These are phyloP conservation scores for Mythimna vitellina DNA, from an alignment of 2,888 invertebrate genomes.

Conservation along the genomic window DNA sequence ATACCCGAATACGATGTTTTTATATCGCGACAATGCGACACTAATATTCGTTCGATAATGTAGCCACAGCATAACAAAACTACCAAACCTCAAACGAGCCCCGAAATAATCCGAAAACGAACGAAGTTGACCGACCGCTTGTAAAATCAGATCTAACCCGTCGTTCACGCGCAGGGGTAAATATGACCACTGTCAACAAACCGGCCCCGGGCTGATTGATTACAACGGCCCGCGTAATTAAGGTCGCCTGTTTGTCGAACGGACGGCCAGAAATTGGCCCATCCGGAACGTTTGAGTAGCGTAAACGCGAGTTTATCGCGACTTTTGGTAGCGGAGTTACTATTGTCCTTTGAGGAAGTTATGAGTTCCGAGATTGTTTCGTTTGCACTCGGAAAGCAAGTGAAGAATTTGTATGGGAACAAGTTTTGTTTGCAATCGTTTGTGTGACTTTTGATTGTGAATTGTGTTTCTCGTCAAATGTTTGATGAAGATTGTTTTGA, in stretches of 20 bases:
- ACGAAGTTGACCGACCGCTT: constrained; percentile 49
- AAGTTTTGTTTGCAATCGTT: constrained; percentile 15
- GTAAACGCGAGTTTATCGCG: constrained; percentile 56
- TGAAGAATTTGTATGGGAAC: constrained; percentile 6
- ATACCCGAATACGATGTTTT: too few species aligned
- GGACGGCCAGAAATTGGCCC: constrained; percentile 59
- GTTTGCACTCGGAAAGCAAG: constrained; percentile 3
- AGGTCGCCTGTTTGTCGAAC: constrained; percentile 69
- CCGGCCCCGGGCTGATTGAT: constrained; percentile 70
- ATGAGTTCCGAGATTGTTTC: constrained; percentile 12
- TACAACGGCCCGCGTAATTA: constrained; percentile 72
- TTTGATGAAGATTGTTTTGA: background rate
- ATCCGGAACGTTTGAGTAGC: constrained; percentile 51
- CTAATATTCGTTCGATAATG: too few species aligned
- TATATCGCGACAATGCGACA: too few species aligned
- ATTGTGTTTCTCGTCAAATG: background rate
- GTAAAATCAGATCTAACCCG: constrained; percentile 62
- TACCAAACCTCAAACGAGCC: background rate
- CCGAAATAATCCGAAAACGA: constrained; percentile 36
- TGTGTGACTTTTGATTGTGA: constrained; percentile 33
- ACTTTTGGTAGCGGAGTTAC: constrained; percentile 27
- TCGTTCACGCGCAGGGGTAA: constrained; percentile 59
- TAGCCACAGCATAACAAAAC: too few species aligned
- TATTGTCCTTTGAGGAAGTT: constrained; percentile 31
- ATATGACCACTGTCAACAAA: constrained; percentile 68